These are phyloP conservation scores for Semicossyphus pulcher DNA, from an alignment of 2,113 vertebrate species.

Conservation along the genomic window DNA sequence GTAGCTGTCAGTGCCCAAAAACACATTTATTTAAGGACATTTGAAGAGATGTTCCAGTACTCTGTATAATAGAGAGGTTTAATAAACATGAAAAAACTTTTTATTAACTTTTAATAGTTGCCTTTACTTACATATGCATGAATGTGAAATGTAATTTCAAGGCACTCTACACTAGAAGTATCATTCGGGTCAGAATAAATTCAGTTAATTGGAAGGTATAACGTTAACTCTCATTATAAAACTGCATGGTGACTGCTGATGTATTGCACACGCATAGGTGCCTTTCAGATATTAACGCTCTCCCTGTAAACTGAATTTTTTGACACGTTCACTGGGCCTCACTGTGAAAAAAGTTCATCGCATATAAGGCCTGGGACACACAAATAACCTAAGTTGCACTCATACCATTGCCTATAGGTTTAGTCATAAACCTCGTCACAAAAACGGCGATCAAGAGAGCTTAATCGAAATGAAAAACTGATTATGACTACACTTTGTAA, in stretches of 20 bases:
- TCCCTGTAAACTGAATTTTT: no score
- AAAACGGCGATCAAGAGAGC: background rate
- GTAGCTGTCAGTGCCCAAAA: background rate
- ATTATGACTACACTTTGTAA: background rate
- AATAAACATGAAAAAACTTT: background rate
- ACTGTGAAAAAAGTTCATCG: no score
- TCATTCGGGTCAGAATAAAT: no score
- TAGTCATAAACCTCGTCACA: background rate
- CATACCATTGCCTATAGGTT: background rate
- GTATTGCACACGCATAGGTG: background rate
- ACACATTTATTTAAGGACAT: background rate
- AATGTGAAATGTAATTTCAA: background rate
- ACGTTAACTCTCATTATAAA: no score
- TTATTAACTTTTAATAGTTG: background rate
- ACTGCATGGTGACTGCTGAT: background rate
- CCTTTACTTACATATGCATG: slow-evolving; percentile 18
- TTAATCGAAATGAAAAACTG: background rate
- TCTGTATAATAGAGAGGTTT: background rate
- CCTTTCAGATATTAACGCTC: no score
- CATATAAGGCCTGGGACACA: no score
- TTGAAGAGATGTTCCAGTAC: background rate
- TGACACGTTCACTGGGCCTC: no score
- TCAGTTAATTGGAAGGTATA: no score
- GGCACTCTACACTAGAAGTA: background rate
- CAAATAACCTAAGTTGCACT: background rate